phyloP scores from a whole-genome alignment of 2,797 vertebrate species.

The Melanotaenia maccullochi region DNA sequence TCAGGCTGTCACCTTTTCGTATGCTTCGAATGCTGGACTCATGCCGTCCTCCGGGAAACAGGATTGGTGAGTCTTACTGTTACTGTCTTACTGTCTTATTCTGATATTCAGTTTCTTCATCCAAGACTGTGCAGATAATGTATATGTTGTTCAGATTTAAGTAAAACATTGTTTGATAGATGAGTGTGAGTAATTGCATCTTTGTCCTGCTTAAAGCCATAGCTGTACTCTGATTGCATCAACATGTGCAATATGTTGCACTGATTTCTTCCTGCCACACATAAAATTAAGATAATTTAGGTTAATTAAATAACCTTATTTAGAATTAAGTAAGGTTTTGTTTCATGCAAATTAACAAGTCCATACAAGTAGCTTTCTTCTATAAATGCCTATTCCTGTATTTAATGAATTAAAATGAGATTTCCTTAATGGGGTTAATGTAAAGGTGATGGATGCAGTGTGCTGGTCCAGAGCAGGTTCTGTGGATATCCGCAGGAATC shows the following conservation, averaged over 20 bases:
- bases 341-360: constrained; percentile 12
- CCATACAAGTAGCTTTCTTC: constrained; percentile 22
- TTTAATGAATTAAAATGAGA: constrained; percentile 18
- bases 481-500: constrained; percentile 23
- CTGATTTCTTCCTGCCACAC: neutral
- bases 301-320: neutral
- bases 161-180: neutral
- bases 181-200: neutral
- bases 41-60: constrained; percentile 76
- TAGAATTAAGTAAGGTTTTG: constrained; percentile 7
- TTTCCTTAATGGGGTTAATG: constrained; percentile 13
- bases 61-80: constrained; percentile 78
- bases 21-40: constrained; percentile 82
- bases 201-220: neutral
- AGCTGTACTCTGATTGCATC: neutral
- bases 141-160: neutral
- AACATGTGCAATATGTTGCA: neutral
- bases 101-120: neutral
- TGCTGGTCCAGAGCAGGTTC: constrained; percentile 20
- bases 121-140: constrained; percentile 1
- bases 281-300: constrained; percentile 6
- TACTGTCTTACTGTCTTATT: neutral
- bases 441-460: constrained; percentile 22
- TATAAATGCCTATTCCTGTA: constrained; percentile 12
- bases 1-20: constrained; percentile 80